Base-by-base conservation (phyloP, 2,113 vertebrate genomes). In the Dolichotis patagonum region DNA sequence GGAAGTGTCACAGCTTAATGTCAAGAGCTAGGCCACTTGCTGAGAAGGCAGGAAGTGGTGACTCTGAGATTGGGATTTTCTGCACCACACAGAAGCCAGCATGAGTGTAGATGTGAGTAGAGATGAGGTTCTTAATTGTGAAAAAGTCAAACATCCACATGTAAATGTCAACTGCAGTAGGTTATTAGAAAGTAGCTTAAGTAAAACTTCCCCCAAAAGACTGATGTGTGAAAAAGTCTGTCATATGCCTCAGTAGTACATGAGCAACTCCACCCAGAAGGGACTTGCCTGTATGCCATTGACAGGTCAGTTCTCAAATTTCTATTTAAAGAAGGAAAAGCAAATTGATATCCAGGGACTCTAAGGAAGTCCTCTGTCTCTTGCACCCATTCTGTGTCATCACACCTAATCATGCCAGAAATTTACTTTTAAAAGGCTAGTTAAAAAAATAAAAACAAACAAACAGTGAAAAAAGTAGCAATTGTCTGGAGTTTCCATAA, bases 31-130 rank as follows among this genome's bases (percentile, higher is more conserved):
- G 49, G 26, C 11, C 67, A 0, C 0, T 14, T 46, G 28, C 54
- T 43, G 13, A 62, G 65, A 32, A n/a, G 65, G 13, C 26, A 38
- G 38, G 12, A 63, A 30, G 6, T 49, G 24, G 20, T 3, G 3
- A 13, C 1, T 2, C 1, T 41, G 22, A 43, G 12, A 1, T 0
- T 4, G 11, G 20, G 41, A 56, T 30, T 2, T 35, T 67, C 65
- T 60, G 0, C 16, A 26, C 46, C 49, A 81, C 20, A 32, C 1
- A 3, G 52, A 83, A 62, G 41, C 52, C 52, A 49, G 54, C 1
- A 32, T 28, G 35, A 17, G 30, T 43, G 30, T 10, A 30, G n/a
- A n/a, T 41, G 75, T 35, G 41, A 85, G 49, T 0, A 49, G 43
- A 19, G 3, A 2, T 3, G 6, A 4, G 35, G 6, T 4, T 32